These are phyloP conservation scores for Lytechinus variegatus DNA, from an alignment of 35 echinoderm and acorn worm genomes.

Conservation along the genomic window DNA sequence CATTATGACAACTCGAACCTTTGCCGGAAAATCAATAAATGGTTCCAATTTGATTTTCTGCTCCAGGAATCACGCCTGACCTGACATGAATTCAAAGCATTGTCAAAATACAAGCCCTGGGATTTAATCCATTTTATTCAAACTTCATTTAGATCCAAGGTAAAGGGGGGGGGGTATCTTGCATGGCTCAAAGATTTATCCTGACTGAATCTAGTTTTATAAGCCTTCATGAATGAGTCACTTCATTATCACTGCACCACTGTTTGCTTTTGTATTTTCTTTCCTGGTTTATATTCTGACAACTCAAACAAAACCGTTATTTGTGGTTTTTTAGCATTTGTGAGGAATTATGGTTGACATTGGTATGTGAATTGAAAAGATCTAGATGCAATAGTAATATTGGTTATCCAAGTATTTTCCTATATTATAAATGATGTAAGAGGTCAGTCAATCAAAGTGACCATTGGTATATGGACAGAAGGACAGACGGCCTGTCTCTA, in stretches of 20 bases:
- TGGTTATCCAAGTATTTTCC: no score
- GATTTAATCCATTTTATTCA: conserved; percentile 4
- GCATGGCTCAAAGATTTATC: neutral
- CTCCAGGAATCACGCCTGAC: neutral
- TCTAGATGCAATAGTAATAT: no score
- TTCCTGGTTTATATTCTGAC: neutral
- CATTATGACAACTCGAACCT: neutral
- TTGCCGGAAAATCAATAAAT: neutral
- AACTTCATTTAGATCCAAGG: neutral
- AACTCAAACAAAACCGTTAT: neutral
- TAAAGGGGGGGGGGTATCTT: neutral
- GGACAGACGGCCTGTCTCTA: no score
- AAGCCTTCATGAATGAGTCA: neutral
- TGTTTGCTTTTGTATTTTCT: neutral
- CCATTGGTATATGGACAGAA: no score
- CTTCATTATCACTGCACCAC: neutral
- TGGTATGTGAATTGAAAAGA: neutral
- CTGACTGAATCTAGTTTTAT: neutral
- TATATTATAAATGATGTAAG: no score
- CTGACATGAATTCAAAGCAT: neutral
- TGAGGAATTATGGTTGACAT: neutral
- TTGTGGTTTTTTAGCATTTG: neutral
- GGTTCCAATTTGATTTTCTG: neutral
- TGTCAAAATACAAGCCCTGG: neutral
- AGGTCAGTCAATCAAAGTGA: no score